A percentile compares a stretch with the other conserved stretches of the same genome.
These are phyloP conservation scores for Cryptus armator DNA, from an alignment of 2,888 invertebrate species.

Conservation along the genomic window DNA sequence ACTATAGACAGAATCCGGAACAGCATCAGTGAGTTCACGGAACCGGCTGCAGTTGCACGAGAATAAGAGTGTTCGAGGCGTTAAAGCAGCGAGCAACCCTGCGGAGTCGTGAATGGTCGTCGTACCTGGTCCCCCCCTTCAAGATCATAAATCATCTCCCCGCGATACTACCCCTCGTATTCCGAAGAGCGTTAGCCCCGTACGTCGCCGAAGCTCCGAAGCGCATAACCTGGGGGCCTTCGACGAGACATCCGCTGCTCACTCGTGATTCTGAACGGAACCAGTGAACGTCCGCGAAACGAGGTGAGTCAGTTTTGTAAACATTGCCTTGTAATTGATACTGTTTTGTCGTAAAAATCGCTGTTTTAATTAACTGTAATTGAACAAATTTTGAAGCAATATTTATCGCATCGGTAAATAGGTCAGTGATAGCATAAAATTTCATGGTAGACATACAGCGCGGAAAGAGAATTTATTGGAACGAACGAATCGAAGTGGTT, in stretches of 20 bases:
- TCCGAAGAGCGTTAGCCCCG: conserved; percentile 77
- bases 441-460: neutral
- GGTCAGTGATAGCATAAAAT: conserved; percentile 13
- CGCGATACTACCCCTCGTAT: conserved; percentile 80
- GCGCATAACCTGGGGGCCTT: conserved; percentile 81
- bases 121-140: conserved; percentile 81
- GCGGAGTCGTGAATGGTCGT: conserved; percentile 78
- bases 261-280: conserved; percentile 68
- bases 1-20: conserved; percentile 44
- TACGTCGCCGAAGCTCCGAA: conserved; percentile 78
- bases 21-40: conserved; percentile 25
- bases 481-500: conserved; percentile 46
- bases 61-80: conserved; percentile 68
- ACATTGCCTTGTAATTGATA: neutral
- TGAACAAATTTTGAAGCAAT: neutral
- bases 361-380: neutral
- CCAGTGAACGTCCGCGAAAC: conserved; percentile 56
- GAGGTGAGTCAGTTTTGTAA: conserved; percentile 46
- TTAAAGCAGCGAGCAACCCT: conserved; percentile 53
- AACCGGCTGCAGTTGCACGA: conserved; percentile 32
- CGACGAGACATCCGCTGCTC: conserved; percentile 65
- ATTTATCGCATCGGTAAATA: conserved; percentile 18
- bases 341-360: neutral
- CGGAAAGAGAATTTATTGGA: conserved; percentile 50
- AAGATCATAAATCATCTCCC: conserved; percentile 84